Evolutionary conservation across 2,888 invertebrate species (phyloP), one percentile per base, ranked within the genome.

Genomic region (Tipula lateralis): DNA sequence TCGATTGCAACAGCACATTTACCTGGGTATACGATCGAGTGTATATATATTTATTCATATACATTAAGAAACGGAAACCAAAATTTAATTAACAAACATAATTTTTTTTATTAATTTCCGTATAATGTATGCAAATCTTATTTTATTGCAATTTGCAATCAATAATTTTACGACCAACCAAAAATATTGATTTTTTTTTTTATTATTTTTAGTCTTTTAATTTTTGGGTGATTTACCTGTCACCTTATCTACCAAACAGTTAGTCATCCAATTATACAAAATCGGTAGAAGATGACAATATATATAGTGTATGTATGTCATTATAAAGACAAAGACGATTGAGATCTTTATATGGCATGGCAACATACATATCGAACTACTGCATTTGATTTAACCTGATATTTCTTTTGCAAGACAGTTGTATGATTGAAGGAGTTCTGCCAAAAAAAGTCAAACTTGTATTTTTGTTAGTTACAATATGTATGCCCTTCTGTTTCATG

Each of bases 151-250:
- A 66, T 66, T 66, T 24, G 24, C 66, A 66, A 66, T 24, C 24
- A 66, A n/a, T n/a, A n/a, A 66, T 66, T 66, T 66, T 66, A 66
- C 66, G 66, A 66, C 66, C 66, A 66, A 66, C 66, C 39, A 24
- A 66, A 24, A 66, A 50, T 50, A 50, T 24, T 7, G 16, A 19
- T 9, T 66, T 19, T 5, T 50, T 16, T 16, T 44, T 50, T 16
- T 50, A n/a, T 50, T 19, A 7, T 19, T 19, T n/a, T n/a, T n/a
- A n/a, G n/a, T n/a, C n/a, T n/a, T n/a, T n/a, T n/a, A n/a, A n/a
- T n/a, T n/a, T n/a, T 50, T 50, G 19, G 66, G 9, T 24, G 24
- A 66, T 24, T 66, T 66, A 66, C 66, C 24, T 66, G 66, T 66
- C 66, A 66, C 66, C 66, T 24, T 24, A 66, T 24, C 24, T 66